phyloP scores from a whole-genome alignment of 35 echinoderm and acorn worm genomes.

The Acanthaster planci region DNA sequence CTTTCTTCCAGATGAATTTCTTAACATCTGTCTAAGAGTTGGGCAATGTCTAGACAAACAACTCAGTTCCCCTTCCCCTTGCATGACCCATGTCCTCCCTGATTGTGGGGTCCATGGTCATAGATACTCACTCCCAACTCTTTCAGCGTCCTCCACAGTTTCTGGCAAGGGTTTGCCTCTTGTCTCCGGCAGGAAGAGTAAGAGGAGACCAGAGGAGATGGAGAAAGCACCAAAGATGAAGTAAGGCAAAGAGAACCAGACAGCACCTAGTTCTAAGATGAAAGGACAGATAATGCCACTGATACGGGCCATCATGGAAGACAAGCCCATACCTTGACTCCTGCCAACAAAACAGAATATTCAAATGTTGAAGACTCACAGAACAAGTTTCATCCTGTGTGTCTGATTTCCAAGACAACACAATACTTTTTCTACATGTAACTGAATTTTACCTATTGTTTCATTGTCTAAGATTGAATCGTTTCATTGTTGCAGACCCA shows the following conservation, averaged over 20 bases:
- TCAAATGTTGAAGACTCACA: no score
- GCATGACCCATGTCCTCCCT: no score
- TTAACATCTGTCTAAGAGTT: no score
- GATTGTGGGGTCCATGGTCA: neutral
- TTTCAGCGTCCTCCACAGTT: neutral
- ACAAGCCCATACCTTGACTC: neutral
- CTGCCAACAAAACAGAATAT: neutral
- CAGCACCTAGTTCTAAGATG: neutral
- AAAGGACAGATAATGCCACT: constrained; percentile 10
- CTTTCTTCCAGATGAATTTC: no score
- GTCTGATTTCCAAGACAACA: no score
- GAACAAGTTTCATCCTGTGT: no score
- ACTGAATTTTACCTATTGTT: no score
- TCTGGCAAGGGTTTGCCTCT: neutral
- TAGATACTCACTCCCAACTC: neutral
- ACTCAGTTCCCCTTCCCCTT: no score
- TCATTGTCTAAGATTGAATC: no score
- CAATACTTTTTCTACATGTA: no score
- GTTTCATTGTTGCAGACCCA: no score
- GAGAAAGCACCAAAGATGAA: neutral
- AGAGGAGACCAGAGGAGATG: neutral
- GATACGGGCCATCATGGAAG: constrained; percentile 3
- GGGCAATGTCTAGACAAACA: no score
- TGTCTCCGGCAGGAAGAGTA: neutral
- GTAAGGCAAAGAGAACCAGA: neutral